Evolutionary conservation across 30 jellyfish, hydroid and myxozoan genomes (phyloP), one percentile per base, ranked within the genome.

Genomic region (Aurelia aurita): DNA sequence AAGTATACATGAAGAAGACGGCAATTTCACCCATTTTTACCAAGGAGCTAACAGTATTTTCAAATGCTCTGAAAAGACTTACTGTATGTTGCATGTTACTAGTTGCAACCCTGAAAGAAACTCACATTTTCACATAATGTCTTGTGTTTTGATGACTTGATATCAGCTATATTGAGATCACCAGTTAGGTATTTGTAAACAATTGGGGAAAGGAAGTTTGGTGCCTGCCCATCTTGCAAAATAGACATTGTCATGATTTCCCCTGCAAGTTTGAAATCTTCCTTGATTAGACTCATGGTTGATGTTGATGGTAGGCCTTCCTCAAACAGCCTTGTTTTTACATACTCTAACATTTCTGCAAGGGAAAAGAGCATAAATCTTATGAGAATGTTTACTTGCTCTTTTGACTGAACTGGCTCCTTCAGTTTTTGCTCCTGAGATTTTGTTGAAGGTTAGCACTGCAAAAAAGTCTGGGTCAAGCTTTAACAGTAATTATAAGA

Each of bases 171-270:
- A 4, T 69, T 2, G 7, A 69, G 61, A 28, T 25, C 61, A 69
- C 61, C 80, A 34, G 61, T 69, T 25, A 69, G 80, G 62, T 69
- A 69, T 28, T 34, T 11, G 61, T 69, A 69, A 16, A 39, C 16
- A 28, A 19, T 69, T 28, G 80, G 61, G 19, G 80, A 28, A 69
- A 69, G 80, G 21, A 69, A 28, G 61, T 69, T 69, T 69, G 84
- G 84, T 35, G 84, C 84, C 53, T 43, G 84, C 5, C 84, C 69
- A 35, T 45, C 84, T 45, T 71, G 84, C 19, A 47, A 11, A 43
- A 71, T 71, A 45, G 84, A 71, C 84, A 71, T 71, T 71, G 84
- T 70, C 84, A 71, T 71, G n/a, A 71, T 16, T 71, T 71, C 69
- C 5, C 84, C 84, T 71, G 84, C 84, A 21, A 71, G 39, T 19